These are phyloP conservation scores for Caradrina kadenii DNA, from an alignment of 2,888 invertebrate genomes.

Conservation along the genomic window DNA sequence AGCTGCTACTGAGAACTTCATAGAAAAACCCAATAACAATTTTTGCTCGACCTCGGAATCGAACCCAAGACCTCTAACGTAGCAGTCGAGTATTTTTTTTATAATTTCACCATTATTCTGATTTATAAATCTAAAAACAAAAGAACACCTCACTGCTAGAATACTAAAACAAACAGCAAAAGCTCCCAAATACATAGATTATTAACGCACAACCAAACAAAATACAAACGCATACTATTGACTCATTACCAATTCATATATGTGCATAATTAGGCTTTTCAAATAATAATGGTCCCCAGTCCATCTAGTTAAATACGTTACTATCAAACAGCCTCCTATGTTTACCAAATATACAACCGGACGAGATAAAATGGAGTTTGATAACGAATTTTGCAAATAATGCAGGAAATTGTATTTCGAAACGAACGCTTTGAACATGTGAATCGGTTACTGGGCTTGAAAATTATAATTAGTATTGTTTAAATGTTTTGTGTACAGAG, in stretches of 20 bases:
- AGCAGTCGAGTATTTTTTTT: too few relatives aligned
- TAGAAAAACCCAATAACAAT: too few relatives aligned
- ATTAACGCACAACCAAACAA: not conserved
- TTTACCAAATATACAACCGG: conserved; percentile 23
- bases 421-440: conserved; percentile 22
- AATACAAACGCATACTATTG: conserved; percentile 30
- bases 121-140: too few relatives aligned
- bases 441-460: conserved; percentile 29
- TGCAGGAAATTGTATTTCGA: conserved; percentile 41
- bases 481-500: conserved; percentile 13
- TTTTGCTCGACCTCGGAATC: too few relatives aligned
- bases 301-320: conserved; percentile 30
- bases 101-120: not conserved
- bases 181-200: not conserved
- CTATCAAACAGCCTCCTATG: conserved; percentile 20
- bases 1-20: too few relatives aligned
- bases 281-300: conserved; percentile 53
- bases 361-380: conserved; percentile 50
- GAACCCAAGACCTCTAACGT: too few relatives aligned
- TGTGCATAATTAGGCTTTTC: conserved; percentile 59
- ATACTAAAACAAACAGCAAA: too few relatives aligned
- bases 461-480: conserved; percentile 39
- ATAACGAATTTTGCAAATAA: conserved; percentile 40
- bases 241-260: conserved; percentile 56
- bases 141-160: too few relatives aligned